These are phyloP conservation scores for Eurois occulta DNA, from an alignment of 2,888 invertebrate genomes.

Conservation along the genomic window DNA sequence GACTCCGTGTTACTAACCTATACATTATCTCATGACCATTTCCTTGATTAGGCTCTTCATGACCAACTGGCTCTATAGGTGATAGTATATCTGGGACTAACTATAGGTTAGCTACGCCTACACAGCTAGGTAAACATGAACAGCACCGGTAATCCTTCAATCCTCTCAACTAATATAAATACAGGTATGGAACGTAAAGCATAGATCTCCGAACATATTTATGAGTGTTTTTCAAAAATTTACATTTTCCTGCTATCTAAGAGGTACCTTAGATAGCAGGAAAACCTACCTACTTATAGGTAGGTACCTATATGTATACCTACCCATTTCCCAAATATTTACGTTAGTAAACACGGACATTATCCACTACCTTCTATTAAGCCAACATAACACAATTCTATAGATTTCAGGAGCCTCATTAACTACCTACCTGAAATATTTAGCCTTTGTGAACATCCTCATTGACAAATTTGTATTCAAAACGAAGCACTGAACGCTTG, in stretches of 20 bases:
- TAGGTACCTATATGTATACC: neutral
- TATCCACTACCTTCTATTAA: conserved; percentile 27
- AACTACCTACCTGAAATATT: conserved; percentile 55
- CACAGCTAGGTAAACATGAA: neutral
- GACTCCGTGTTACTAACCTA: too few species aligned
- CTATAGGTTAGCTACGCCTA: neutral
- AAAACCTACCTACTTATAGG: too few species aligned
- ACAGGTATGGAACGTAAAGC: neutral
- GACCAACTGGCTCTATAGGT: neutral
- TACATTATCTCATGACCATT: too few species aligned
- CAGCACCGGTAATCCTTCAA: neutral
- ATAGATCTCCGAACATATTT: neutral
- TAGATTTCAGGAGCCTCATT: conserved; percentile 47
- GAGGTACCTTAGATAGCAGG: too few species aligned
- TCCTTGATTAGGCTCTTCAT: neutral
- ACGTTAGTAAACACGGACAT: neutral
- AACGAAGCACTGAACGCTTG: conserved; percentile 62
- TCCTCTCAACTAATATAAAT: neutral
- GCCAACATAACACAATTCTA: conserved; percentile 17
- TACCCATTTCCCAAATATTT: conserved; percentile 20
- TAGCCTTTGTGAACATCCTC: conserved; percentile 65
- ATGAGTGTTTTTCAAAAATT: neutral
- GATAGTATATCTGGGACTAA: neutral
- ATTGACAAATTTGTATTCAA: conserved; percentile 78
- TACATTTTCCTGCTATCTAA: neutral